Percentiles rank a stretch among this genome's conserved stretches.
These are phyloP conservation scores for Sinopyrophorus schimmeli DNA, from an alignment of 2,888 invertebrate genomes.

Conservation along the genomic window DNA sequence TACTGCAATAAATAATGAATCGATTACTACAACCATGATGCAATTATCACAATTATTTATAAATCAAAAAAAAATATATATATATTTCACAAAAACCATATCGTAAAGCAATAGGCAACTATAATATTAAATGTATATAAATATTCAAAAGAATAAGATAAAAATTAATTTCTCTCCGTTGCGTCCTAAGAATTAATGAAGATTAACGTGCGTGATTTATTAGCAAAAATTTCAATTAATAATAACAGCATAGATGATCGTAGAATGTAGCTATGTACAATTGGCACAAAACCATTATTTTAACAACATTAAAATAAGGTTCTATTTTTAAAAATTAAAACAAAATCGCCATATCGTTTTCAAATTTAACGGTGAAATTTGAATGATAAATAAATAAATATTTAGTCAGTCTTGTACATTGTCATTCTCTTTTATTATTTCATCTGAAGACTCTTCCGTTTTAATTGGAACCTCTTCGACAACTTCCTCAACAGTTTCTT, in stretches of 20 bases:
- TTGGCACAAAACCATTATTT: slow-evolving; percentile 15
- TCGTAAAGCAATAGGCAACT: not conserved
- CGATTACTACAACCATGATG: not conserved
- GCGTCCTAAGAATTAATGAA: too few relatives aligned
- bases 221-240: not conserved
- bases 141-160: not conserved
- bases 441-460: not conserved
- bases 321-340: not conserved
- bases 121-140: not conserved
- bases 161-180: too few relatives aligned
- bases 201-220: too few relatives aligned
- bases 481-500: not conserved
- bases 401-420: slow-evolving; percentile 20
- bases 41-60: not conserved
- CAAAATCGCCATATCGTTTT: not conserved
- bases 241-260: not conserved
- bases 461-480: not conserved
- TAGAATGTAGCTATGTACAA: not conserved
- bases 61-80: not conserved
- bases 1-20: slow-evolving; percentile 29
- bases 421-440: not conserved
- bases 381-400: slow-evolving; percentile 19
- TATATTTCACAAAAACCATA: not conserved
- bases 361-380: slow-evolving; percentile 18
- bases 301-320: slow-evolving; percentile 7